These are phyloP conservation scores for Nesidiocoris tenuis DNA, from an alignment of 2,888 invertebrate species.

Conservation along the genomic window DNA sequence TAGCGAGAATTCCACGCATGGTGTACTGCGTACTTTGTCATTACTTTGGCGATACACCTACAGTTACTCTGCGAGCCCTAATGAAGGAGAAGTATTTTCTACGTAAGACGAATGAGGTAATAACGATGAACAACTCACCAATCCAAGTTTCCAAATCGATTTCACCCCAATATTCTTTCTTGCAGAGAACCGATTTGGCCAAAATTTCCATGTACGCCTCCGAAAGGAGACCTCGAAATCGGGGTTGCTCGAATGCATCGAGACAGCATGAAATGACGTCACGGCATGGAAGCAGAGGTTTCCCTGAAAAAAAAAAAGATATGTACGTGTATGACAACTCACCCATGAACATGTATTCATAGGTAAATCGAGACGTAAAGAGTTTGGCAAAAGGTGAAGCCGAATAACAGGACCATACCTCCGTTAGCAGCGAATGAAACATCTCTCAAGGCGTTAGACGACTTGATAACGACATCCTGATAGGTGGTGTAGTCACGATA, in stretches of 20 bases:
- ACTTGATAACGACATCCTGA: not conserved
- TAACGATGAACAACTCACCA: constrained; percentile 55
- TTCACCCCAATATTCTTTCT: constrained; percentile 58
- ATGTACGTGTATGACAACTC: not conserved
- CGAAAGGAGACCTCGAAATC: constrained; percentile 52
- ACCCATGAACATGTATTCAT: no score
- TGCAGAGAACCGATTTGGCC: constrained; percentile 59
- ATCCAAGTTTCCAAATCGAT: constrained; percentile 61
- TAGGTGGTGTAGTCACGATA: not conserved
- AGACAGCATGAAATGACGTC: constrained; percentile 46
- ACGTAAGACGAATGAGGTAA: no score
- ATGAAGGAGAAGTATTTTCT: no score
- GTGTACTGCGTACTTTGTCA: no score
- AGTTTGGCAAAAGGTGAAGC: no score
- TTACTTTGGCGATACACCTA: no score
- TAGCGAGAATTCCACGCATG: no score
- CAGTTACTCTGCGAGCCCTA: no score
- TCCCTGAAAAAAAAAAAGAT: constrained; percentile 44
- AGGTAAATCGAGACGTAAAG: no score
- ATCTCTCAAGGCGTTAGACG: not conserved
- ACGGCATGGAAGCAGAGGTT: constrained; percentile 31
- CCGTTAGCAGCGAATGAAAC: not conserved
- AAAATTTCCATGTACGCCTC: constrained; percentile 61
- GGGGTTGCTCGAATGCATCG: constrained; percentile 43
- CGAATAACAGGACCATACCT: no score